A percentile compares a stretch with the other conserved stretches of the same genome.
phyloP scores from a whole-genome alignment of 2,797 vertebrate species.

The Typhlichthys eigenmanni region DNA sequence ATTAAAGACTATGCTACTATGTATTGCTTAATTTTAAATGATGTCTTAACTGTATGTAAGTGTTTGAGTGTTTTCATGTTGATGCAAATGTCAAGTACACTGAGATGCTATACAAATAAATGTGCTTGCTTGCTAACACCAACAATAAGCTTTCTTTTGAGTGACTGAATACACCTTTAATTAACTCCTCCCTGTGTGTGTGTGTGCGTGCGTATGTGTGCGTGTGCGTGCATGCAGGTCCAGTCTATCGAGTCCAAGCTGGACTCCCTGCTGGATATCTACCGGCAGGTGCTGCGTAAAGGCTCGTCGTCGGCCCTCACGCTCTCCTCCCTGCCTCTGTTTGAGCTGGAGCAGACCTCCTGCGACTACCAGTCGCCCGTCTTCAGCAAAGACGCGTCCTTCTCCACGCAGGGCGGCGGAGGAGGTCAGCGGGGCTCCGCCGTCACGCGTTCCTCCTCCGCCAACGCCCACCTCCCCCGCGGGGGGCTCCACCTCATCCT shows the following conservation, averaged over 20 bases:
- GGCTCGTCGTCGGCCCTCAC: constrained; percentile 90
- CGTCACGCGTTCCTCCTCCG: constrained; percentile 74
- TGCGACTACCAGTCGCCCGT: constrained; percentile 88
- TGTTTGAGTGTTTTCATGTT: no score
- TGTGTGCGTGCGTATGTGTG: background rate
- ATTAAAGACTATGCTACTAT: no score
- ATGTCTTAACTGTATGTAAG: no score
- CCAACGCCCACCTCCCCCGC: constrained; percentile 86
- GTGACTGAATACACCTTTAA: no score
- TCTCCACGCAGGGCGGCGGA: constrained; percentile 83
- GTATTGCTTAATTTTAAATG: no score
- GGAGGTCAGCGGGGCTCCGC: constrained; percentile 28
- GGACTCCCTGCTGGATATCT: constrained; percentile 94
- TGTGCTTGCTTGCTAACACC: no score
- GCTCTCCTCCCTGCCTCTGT: constrained; percentile 89
- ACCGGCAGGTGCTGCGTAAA: constrained; percentile 92
- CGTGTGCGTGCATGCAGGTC: constrained; percentile 73
- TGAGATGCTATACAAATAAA: no score
- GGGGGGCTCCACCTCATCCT: constrained; percentile 91
- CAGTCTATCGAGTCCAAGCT: constrained; percentile 97
- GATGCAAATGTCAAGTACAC: no score
- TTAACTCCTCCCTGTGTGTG: background rate
- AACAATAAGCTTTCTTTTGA: no score
- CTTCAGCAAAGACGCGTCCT: constrained; percentile 87
- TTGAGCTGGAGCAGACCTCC: constrained; percentile 94